Evolutionary conservation across 2,113 vertebrate genomes (phyloP).

Genomic region (Microcebus griseorufus): DNA sequence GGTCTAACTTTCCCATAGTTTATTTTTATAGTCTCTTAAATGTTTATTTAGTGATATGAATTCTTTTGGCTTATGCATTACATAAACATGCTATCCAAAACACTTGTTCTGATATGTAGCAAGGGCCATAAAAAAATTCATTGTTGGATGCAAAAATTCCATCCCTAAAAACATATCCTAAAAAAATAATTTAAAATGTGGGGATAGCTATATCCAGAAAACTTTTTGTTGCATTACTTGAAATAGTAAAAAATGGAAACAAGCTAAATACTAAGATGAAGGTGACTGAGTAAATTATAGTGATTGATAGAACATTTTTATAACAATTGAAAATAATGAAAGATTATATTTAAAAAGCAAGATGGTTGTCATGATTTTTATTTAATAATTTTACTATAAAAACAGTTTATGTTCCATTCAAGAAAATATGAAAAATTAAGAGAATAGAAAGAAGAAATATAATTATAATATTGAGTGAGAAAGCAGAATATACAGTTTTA

Average conservation of each 20-base stretch:
- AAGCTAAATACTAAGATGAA: not conserved
- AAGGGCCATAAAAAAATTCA: constrained; percentile 39
- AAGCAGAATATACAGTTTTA: not conserved
- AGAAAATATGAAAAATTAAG: constrained; percentile 45
- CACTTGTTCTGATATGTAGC: not conserved
- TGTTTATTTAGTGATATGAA: not conserved
- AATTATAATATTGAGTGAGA: constrained; percentile 1
- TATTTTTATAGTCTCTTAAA: constrained; percentile 17
- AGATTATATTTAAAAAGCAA: not conserved
- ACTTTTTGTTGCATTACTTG: constrained; percentile 2
- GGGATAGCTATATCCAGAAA: constrained; percentile 35
- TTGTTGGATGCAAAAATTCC: constrained; percentile 16
- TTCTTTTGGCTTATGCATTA: constrained; percentile 24
- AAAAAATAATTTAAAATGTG: constrained; percentile 53
- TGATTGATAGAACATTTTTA: constrained; percentile 16
- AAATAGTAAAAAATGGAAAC: constrained; percentile 38
- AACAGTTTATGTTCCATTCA: not conserved
- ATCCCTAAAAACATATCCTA: constrained; percentile 32
- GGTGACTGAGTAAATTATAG: not conserved
- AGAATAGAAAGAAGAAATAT: constrained; percentile 30
- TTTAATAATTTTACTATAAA: constrained; percentile 36
- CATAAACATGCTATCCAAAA: constrained; percentile 1
- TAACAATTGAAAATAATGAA: constrained; percentile 20
- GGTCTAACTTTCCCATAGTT: constrained; percentile 5
- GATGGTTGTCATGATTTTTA: constrained; percentile 1